Conservation (phyloP, 2,797 vertebrate genomes). For the Furcifer pardalis region DNA sequence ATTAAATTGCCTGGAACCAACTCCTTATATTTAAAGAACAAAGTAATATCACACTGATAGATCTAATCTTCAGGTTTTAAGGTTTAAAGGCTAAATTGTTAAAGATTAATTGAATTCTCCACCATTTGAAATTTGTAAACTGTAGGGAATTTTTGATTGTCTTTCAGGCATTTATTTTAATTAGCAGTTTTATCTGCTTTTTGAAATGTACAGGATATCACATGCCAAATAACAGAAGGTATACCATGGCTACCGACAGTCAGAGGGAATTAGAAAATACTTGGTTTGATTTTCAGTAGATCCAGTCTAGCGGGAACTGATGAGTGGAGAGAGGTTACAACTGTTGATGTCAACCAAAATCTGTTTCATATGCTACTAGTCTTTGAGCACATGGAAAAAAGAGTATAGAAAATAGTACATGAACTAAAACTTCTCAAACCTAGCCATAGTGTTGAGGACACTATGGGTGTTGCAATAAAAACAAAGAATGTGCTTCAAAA, state of each 20-base stretch:
- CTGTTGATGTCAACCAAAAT: background rate
- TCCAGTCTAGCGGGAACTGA: too few relatives aligned
- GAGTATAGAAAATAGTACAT: too few relatives aligned
- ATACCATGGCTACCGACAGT: background rate
- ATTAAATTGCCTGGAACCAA: background rate
- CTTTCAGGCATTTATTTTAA: background rate
- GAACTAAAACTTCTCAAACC: too few relatives aligned
- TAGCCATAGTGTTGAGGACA: too few relatives aligned
- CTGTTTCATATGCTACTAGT: background rate
- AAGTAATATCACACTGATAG: background rate
- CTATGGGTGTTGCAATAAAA: too few relatives aligned
- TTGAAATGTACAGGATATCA: background rate
- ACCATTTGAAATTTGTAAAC: background rate
- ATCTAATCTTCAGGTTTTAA: background rate
- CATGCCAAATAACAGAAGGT: background rate
- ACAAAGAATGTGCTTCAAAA: too few relatives aligned
- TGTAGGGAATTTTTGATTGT: background rate
- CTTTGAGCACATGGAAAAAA: background rate
- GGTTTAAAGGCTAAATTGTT: background rate
- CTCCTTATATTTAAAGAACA: background rate
- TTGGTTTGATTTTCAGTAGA: background rate
- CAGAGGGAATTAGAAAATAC: background rate
- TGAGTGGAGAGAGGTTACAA: too few relatives aligned
- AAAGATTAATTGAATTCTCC: constrained; percentile 16
- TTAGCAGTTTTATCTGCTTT: background rate